A percentile compares a stretch with the other conserved stretches of the same genome.
Conservation (phyloP, 2,113 vertebrate genomes). For the mouse (Mus musculus) region DNA sequence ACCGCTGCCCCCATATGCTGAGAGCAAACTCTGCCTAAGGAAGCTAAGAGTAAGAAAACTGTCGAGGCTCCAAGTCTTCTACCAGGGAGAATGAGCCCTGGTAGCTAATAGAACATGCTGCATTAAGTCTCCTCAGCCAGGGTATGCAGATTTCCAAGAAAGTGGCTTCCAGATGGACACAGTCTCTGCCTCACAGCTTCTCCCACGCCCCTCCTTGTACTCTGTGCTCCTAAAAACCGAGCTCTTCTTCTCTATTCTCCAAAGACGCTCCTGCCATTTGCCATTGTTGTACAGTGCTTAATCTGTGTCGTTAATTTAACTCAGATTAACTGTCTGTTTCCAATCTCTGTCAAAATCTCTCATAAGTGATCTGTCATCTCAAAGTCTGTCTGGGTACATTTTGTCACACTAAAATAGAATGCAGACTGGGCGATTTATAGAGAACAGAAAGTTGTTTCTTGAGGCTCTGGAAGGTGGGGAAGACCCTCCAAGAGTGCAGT, state of each 20-base stretch:
- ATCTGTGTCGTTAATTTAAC: not conserved
- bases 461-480: not conserved
- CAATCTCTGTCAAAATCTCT: not conserved
- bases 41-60: not conserved
- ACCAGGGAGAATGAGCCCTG: not conserved
- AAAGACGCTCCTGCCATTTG: not conserved
- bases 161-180: not conserved
- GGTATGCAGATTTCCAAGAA: not conserved
- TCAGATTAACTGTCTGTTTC: not conserved
- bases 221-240: not conserved
- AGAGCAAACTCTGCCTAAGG: not conserved
- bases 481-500: not conserved
- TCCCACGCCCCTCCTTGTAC: not conserved
- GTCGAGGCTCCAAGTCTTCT: not conserved
- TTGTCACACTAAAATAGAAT: not conserved
- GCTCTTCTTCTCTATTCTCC: not conserved
- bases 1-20: not conserved
- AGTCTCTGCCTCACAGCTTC: not conserved
- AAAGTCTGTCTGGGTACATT: not conserved
- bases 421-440: not conserved
- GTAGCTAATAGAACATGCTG: not conserved
- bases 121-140: not conserved
- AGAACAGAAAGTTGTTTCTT: constrained; percentile 18
- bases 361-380: not conserved
- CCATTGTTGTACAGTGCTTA: not conserved